Conservation (phyloP, 1,140 invertebrate genomes). For the Pararge aegeria region DNA sequence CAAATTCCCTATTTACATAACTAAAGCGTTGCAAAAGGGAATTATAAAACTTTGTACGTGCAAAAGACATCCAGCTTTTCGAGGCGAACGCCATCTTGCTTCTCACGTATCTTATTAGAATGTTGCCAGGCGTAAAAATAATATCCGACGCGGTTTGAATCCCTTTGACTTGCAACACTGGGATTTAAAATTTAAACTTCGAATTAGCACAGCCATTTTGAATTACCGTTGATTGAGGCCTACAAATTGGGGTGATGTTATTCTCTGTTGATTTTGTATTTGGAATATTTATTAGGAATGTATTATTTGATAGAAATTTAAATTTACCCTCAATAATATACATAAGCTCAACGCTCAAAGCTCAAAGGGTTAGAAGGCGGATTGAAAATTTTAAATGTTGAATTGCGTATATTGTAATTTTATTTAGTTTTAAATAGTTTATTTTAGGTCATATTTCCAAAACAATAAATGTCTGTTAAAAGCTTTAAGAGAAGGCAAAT, state of each 20-base stretch:
- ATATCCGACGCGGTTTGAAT: slow-evolving; percentile 49
- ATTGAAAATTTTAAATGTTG: no score
- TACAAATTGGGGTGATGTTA: slow-evolving; percentile 4
- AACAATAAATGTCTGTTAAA: no score
- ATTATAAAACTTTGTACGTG: slow-evolving; percentile 12
- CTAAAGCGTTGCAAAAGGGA: slow-evolving; percentile 7
- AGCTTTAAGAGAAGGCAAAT: no score
- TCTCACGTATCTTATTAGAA: slow-evolving; percentile 53
- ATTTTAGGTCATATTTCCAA: no score
- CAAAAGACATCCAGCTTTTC: slow-evolving; percentile 16
- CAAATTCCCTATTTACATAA: slow-evolving; percentile 3
- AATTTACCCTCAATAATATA: no score
- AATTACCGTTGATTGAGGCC: slow-evolving; percentile 13
- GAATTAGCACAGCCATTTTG: slow-evolving; percentile 10
- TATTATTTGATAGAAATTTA: background rate
- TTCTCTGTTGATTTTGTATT: slow-evolving; percentile 3
- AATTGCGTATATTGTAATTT: no score
- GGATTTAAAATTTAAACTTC: slow-evolving; percentile 16
- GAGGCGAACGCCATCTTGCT: slow-evolving; percentile 11
- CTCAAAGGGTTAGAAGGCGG: no score
- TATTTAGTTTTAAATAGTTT: no score
- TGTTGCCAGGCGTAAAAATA: slow-evolving; percentile 57
- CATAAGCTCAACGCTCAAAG: no score
- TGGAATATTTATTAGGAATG: slow-evolving; percentile 16
- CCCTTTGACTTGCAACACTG: slow-evolving; percentile 25